phyloP scores from a whole-genome alignment of 2,113 vertebrate genomes.

The Syngnathus floridae region DNA sequence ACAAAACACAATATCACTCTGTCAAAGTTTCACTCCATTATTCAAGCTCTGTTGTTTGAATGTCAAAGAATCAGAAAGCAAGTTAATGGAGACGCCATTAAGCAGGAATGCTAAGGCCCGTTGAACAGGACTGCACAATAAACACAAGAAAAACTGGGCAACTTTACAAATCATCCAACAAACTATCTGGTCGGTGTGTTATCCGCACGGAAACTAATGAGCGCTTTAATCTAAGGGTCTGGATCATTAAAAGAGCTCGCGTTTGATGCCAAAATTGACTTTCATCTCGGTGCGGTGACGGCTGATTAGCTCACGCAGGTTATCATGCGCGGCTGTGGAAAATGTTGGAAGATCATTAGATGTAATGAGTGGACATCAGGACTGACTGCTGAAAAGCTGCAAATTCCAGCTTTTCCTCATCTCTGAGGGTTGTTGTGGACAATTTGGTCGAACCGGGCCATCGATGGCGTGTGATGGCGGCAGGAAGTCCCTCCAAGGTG shows the following conservation, averaged over 20 bases:
- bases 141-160: constrained; percentile 20
- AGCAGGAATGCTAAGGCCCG: constrained; percentile 13
- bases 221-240: constrained; percentile 45
- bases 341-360: neutral
- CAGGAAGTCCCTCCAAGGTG: too few species aligned
- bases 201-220: constrained; percentile 46
- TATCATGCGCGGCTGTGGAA: neutral
- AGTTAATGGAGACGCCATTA: neutral
- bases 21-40: neutral
- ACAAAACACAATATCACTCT: constrained; percentile 20
- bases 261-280: constrained; percentile 55
- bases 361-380: neutral
- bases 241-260: constrained; percentile 45
- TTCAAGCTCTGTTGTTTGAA: neutral
- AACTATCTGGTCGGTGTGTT: constrained; percentile 41
- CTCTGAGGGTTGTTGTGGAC: too few species aligned
- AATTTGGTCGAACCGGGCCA: too few species aligned
- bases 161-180: constrained; percentile 39
- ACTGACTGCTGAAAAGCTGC: neutral
- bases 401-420: too few species aligned
- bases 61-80: neutral
- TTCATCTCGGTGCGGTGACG: constrained; percentile 31
- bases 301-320: constrained; percentile 4
- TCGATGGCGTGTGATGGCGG: too few species aligned
- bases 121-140: constrained; percentile 37